These are phyloP conservation scores for Drosophila borealis DNA, from an alignment of 2,888 invertebrate genomes.

Conservation along the genomic window DNA sequence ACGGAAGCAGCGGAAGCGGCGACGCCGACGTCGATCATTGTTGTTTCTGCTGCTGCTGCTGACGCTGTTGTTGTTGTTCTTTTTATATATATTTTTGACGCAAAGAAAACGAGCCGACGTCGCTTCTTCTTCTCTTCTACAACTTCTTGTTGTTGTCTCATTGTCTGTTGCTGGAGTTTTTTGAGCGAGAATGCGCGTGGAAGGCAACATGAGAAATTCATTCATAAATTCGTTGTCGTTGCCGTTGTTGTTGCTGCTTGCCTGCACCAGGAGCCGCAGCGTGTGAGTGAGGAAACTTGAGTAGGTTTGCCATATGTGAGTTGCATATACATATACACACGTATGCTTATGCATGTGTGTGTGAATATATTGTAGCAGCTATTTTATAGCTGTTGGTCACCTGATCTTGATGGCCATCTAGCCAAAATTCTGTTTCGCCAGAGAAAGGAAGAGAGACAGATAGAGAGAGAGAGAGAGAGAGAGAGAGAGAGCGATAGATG, in stretches of 20 bases:
- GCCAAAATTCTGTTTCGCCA: slow-evolving; percentile 10
- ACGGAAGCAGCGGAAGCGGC: slow-evolving; percentile 81
- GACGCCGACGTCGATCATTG: slow-evolving; percentile 69
- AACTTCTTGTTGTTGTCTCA: slow-evolving; percentile 50
- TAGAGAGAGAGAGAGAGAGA: background rate
- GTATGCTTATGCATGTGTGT: slow-evolving; percentile 1
- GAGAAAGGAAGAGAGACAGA: background rate
- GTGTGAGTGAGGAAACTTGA: slow-evolving; percentile 58
- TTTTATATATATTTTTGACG: slow-evolving; percentile 61
- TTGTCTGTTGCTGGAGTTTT: slow-evolving; percentile 63
- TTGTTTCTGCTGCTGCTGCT: slow-evolving; percentile 46
- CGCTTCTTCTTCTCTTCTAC: slow-evolving; percentile 37
- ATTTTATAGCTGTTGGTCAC: slow-evolving; percentile 35
- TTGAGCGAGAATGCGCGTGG: slow-evolving; percentile 70
- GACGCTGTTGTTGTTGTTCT: slow-evolving; percentile 34
- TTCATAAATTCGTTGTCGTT: slow-evolving; percentile 76
- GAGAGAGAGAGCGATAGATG: background rate
- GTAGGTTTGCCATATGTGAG: slow-evolving; percentile 71
- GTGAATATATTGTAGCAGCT: slow-evolving; percentile 4
- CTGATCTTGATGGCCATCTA: slow-evolving; percentile 40
- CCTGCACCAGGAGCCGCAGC: slow-evolving; percentile 30
- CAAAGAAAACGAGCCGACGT: slow-evolving; percentile 60
- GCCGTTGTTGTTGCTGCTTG: slow-evolving; percentile 29
- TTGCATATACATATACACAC: slow-evolving; percentile 1
- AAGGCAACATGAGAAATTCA: slow-evolving; percentile 84